Evolutionary conservation across 2,797 vertebrate genomes (phyloP), one percentile per base, ranked within the genome.

Genomic region (Sebastes elongatus): DNA sequence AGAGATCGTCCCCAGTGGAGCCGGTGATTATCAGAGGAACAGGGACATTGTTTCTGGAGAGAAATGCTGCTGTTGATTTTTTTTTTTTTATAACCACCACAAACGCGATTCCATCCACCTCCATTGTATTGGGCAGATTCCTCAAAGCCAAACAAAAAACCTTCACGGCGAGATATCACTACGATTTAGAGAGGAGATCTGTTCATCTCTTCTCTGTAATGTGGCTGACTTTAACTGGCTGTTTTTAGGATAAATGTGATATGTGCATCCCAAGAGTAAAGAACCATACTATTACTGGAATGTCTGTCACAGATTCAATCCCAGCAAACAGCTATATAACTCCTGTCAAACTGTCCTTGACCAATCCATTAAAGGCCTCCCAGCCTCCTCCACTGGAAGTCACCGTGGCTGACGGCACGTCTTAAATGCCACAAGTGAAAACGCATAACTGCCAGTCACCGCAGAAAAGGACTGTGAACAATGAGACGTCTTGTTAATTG

Each of bases 401-500:
- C 77, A 4, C 35, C 10, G 62, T 2, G 28, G 49, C 74, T 30
- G 59, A 65, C 71, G 64, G 62, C 33, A 1, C 22, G 75, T 60
- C 65, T 57, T 56, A 30, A 83, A 82, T 5, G 20, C 67, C 74
- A 79, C 49, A 22, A 73, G 53, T 27, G 33, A 71, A 80, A 83
- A 71, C 13, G 4, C 49, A 60, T 14, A 61, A 71, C 68, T n/a
- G 23, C 67, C 74, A 82, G 23, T 7, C n/a, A 62, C 53, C 78
- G 46, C 11, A 49, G 60, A 72, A 57, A 57, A 75, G 18, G 35
- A 64, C 56, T 59, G 9, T 56, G 60, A 84, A 87, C 82, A 71
- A 74, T 78, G 67, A 83, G 49, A 53, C 27, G 14, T 75, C 66
- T 72, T 23, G 22, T 68, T 85, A 84, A 90, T 83, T 82, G 75